A percentile compares a stretch with the other conserved stretches of the same genome.
phyloP scores from a whole-genome alignment of 2,888 invertebrate species.

The Megaustenia siamemsis region DNA sequence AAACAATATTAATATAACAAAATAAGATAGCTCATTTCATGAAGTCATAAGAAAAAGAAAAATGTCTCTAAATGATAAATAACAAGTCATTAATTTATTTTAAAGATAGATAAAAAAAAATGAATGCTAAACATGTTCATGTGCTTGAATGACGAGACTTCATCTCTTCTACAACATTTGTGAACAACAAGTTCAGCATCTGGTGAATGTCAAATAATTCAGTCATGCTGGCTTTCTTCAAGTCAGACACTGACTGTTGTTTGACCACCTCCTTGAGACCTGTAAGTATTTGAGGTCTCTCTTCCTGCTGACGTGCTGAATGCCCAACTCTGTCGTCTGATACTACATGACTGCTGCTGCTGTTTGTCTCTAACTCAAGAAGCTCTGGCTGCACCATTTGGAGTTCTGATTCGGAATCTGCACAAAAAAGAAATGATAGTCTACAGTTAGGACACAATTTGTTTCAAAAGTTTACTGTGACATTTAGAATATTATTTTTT shows the following conservation, averaged over 20 bases:
- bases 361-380: background rate
- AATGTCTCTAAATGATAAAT: no score
- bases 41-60: no score
- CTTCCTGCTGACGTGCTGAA: slow-evolving; percentile 2
- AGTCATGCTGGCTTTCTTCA: slow-evolving; percentile 53
- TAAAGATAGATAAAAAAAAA: no score
- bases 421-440: background rate
- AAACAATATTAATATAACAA: no score
- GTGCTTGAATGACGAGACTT: slow-evolving; percentile 43
- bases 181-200: slow-evolving; percentile 55
- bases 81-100: no score
- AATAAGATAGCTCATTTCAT: no score
- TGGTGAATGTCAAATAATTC: slow-evolving; percentile 61
- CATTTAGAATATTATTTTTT: no score
- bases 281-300: background rate
- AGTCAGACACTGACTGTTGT: slow-evolving; percentile 23
- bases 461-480: no score
- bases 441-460: background rate
- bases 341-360: background rate
- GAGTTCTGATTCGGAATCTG: background rate
- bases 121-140: no score
- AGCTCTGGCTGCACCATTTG: background rate
- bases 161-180: slow-evolving; percentile 59
- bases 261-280: slow-evolving; percentile 52
- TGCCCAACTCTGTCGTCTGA: background rate